These are phyloP conservation scores for Leptothorax acervorum DNA, from an alignment of 2,888 invertebrate genomes.

Conservation along the genomic window DNA sequence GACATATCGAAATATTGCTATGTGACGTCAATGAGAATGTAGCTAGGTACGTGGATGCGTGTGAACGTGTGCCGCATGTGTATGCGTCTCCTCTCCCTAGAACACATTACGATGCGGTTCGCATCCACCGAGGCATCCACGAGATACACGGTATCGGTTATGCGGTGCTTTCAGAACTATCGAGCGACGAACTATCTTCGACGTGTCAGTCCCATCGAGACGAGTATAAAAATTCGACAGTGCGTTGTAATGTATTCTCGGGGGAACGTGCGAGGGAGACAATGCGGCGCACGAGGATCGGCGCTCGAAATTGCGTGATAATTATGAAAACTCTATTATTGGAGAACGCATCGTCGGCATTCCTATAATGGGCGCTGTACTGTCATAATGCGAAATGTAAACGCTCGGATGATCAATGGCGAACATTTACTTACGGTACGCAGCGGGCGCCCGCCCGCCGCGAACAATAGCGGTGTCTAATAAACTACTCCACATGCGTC, in stretches of 20 bases:
- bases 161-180: slow-evolving; percentile 19
- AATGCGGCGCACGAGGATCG: neutral
- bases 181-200: slow-evolving; percentile 12
- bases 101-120: slow-evolving; percentile 47
- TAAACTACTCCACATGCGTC: slow-evolving; percentile 67
- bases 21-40: neutral
- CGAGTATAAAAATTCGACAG: slow-evolving; percentile 3
- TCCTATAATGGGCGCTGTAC: slow-evolving; percentile 18
- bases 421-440: slow-evolving; percentile 57
- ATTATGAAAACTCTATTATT: slow-evolving; percentile 57
- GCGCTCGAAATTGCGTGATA: slow-evolving; percentile 1
- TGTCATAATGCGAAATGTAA: slow-evolving; percentile 44
- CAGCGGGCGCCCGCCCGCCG: slow-evolving; percentile 30
- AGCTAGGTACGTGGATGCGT: slow-evolving; percentile 6
- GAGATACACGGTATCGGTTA: slow-evolving; percentile 56
- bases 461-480: slow-evolving; percentile 64
- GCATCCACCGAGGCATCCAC: no score
- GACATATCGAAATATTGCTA: slow-evolving; percentile 13
- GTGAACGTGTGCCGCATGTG: slow-evolving; percentile 39
- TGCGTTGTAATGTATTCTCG: neutral
- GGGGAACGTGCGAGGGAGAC: no score
- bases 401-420: slow-evolving; percentile 57
- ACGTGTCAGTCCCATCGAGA: neutral
- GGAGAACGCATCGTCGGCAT: slow-evolving; percentile 37
- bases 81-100: slow-evolving; percentile 54